phyloP scores from a whole-genome alignment of 2,888 invertebrate genomes.

The Rhimphoctona megacephalus region DNA sequence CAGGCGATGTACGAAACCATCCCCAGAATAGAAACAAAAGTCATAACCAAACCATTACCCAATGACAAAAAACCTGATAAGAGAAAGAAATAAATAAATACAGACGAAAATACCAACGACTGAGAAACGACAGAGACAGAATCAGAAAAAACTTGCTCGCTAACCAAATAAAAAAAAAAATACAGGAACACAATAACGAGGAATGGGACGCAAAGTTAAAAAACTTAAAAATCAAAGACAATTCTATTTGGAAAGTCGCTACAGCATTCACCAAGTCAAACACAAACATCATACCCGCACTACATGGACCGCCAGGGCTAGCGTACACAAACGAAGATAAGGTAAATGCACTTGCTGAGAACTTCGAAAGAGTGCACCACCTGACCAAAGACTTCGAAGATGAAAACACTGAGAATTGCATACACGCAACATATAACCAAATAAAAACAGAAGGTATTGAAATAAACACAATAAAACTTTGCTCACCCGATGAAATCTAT shows the following conservation, averaged over 20 bases:
- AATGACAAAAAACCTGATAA: neutral
- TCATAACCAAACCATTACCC: no score
- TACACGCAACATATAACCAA: neutral
- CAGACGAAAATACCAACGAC: neutral
- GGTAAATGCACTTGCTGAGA: neutral
- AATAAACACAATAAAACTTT: neutral
- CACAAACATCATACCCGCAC: slow-evolving; percentile 5
- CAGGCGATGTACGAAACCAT: no score
- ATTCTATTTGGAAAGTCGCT: neutral
- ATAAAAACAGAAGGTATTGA: neutral
- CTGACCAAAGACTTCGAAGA: neutral
- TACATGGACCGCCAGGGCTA: neutral
- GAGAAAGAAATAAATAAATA: slow-evolving; percentile 1
- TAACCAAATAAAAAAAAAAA: neutral
- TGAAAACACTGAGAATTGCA: neutral
- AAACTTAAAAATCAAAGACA: neutral
- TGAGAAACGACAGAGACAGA: neutral
- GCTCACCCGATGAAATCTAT: neutral
- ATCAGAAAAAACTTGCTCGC: neutral
- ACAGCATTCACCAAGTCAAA: slow-evolving; percentile 1
- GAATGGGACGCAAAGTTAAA: neutral
- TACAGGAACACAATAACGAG: neutral
- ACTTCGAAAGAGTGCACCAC: slow-evolving; percentile 10
- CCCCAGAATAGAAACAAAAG: no score
- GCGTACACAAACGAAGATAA: neutral